phyloP scores from a whole-genome alignment of 2,113 vertebrate genomes.

The Cyphomyrus discorhynchus region DNA sequence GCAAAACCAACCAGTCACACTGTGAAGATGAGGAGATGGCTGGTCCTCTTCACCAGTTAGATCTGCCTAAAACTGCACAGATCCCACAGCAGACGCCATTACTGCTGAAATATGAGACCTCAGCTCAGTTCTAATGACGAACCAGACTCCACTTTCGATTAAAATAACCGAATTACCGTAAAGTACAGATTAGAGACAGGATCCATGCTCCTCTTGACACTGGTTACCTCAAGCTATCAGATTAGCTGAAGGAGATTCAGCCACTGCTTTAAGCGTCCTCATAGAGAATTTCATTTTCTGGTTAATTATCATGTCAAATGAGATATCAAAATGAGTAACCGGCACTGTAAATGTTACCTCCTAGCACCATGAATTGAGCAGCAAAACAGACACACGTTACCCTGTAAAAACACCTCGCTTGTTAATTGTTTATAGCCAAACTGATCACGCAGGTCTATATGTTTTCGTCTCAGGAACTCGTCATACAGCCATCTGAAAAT shows the following conservation, averaged over 20 bases:
- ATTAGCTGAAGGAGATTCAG: neutral
- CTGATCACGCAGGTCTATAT: neutral
- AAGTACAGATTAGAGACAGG: neutral
- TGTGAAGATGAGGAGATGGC: slow-evolving; percentile 21
- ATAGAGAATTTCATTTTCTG: neutral
- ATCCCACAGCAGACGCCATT: slow-evolving; percentile 35
- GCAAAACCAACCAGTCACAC: slow-evolving; percentile 36
- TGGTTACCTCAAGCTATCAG: slow-evolving; percentile 33
- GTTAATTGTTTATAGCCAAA: neutral
- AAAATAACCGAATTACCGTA: slow-evolving; percentile 1
- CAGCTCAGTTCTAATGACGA: slow-evolving; percentile 33
- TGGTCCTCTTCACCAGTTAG: slow-evolving; percentile 20
- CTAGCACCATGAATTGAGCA: neutral
- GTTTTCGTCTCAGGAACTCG: neutral
- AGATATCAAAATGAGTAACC: neutral
- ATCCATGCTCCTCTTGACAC: slow-evolving; percentile 14
- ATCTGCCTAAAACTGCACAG: slow-evolving; percentile 27
- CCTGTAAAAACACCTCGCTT: neutral
- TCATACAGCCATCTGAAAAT: neutral
- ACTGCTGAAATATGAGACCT: slow-evolving; percentile 42
- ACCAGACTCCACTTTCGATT: slow-evolving; percentile 25
- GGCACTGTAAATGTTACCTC: neutral
- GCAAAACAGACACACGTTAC: neutral
- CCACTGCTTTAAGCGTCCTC: neutral
- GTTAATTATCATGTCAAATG: neutral